These are phyloP conservation scores for Arge pagana DNA, from an alignment of 2,888 invertebrate species.

Conservation along the genomic window DNA sequence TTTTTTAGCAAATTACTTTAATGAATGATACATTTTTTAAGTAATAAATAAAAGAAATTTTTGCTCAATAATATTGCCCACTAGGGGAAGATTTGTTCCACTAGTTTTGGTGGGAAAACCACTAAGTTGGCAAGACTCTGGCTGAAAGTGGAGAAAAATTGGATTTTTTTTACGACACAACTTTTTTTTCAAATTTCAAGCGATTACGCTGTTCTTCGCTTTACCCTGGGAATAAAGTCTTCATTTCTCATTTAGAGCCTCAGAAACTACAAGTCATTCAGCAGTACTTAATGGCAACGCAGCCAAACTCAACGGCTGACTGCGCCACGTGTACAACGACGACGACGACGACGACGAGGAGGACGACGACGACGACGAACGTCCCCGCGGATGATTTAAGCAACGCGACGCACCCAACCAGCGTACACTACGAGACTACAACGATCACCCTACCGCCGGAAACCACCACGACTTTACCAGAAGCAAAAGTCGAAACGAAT, in stretches of 20 bases:
- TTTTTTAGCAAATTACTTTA: too few species aligned
- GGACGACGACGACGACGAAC: conserved; percentile 10
- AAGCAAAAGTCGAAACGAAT: conserved; percentile 7
- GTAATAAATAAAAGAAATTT: too few species aligned
- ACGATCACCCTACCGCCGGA: conserved; percentile 15
- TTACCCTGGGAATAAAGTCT: too few species aligned
- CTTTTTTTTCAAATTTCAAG: too few species aligned
- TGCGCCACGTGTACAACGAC: conserved; percentile 17
- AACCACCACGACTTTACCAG: background rate
- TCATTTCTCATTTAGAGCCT: conserved; percentile 43
- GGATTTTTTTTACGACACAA: too few species aligned
- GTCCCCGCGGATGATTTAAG: conserved; percentile 10
- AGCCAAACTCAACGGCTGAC: conserved; percentile 31
- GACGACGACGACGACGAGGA: conserved; percentile 23
- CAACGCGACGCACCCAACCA: conserved; percentile 12
- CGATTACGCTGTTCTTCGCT: too few species aligned
- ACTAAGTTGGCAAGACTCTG: too few species aligned
- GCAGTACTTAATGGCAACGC: conserved; percentile 51
- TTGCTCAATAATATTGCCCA: too few species aligned
- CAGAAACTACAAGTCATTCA: conserved; percentile 54
- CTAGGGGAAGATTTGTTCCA: too few species aligned
- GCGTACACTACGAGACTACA: conserved; percentile 12
- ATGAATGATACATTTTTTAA: too few species aligned
- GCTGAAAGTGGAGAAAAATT: too few species aligned
- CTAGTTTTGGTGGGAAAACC: too few species aligned